Base-by-base conservation (phyloP, 1,140 invertebrate genomes). In the Archivesica marissinica region DNA sequence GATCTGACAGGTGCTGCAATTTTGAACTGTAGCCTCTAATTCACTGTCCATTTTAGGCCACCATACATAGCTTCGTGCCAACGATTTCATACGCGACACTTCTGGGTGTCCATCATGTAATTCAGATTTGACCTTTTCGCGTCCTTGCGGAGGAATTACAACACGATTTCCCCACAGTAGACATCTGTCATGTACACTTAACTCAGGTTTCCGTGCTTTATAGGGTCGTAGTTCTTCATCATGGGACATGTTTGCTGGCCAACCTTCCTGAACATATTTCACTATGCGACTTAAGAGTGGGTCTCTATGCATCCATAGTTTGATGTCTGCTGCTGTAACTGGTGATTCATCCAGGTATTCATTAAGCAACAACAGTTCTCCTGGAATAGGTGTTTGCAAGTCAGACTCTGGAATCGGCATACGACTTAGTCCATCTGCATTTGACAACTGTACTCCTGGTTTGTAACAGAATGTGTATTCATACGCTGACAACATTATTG, bases 391-490 rank as follows among this genome's bases (percentile, higher is more conserved):
- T 47, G 35, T 25, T 13, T n/a, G 52, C 25, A 9, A 17, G n/a
- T 35, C 66, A 50, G 20, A 6, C 28, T 28, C 30, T 47, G 2
- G 17, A 15, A 76, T 17, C 28, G 76, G 86, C 28, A 87, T 59
- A 28, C 86, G 61, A 13, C 68, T 82, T 13, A 79, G 72, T 3
- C 70, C 56, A 44, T 88, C 70, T n/a, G 70, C 30, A 61, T 25
- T 85, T 85, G 11, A 47, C 68, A 70, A 86, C 81, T 23, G 70
- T n/a, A 28, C 20, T n/a, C 17, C 25, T 47, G 28, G 68, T 80
- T n/a, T 72, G 30, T 30, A 89, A 88, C 35, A 52, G 25, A 44
- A 91, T 91, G 20, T 89, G 75, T 88, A 92, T 13, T 86, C 28
- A 56, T 91, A 92, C 25, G 47, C 86, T 9, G 72, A 77, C 25